Percentiles rank a stretch among this genome's conserved stretches.
These are phyloP conservation scores for Sinotaia quadrata DNA, from an alignment of 2,888 invertebrate genomes.

Conservation along the genomic window DNA sequence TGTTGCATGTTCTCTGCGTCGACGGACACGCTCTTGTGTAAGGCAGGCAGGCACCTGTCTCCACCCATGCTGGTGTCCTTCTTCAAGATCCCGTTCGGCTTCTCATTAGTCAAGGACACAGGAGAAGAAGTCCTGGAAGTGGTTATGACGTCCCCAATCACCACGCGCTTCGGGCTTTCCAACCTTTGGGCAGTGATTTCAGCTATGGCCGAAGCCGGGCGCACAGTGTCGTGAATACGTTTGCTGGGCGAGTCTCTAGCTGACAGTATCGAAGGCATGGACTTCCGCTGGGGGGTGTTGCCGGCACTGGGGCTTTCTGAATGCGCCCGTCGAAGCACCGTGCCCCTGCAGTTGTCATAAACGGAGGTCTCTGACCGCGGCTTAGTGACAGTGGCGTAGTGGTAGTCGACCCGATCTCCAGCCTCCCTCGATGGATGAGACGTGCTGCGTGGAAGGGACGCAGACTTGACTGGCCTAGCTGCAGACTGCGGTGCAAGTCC, in stretches of 20 bases:
- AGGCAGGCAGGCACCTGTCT: slow-evolving; percentile 7
- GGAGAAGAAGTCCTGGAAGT: slow-evolving; percentile 27
- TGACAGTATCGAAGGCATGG: slow-evolving; percentile 38
- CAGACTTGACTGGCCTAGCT: slow-evolving; percentile 73
- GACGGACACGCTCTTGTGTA: slow-evolving; percentile 12
- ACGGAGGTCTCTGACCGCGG: slow-evolving; percentile 50
- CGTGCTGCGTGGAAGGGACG: slow-evolving; percentile 76
- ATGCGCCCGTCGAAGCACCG: slow-evolving; percentile 17
- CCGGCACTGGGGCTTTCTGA: slow-evolving; percentile 10
- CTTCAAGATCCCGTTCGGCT: slow-evolving; percentile 38
- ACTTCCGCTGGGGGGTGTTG: slow-evolving; percentile 33
- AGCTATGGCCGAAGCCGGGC: slow-evolving; percentile 47
- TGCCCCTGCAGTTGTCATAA: slow-evolving; percentile 44
- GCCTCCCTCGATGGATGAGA: slow-evolving; percentile 48
- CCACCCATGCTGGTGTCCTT: slow-evolving; percentile 29
- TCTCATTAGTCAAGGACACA: slow-evolving; percentile 28
- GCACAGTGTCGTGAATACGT: slow-evolving; percentile 29
- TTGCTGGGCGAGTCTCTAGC: slow-evolving; percentile 31
- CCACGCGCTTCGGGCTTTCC: slow-evolving; percentile 37
- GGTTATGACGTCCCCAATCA: slow-evolving; percentile 37
- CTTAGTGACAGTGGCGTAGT: slow-evolving; percentile 43
- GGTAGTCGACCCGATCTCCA: slow-evolving; percentile 27
- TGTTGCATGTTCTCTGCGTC: slow-evolving; percentile 13
- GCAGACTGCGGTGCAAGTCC: slow-evolving; percentile 33
- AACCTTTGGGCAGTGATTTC: slow-evolving; percentile 39